Percentiles rank a stretch among this genome's conserved stretches.
Evolutionary conservation across 2,888 invertebrate species (phyloP).

Genomic region (Parelbella ahira): DNA sequence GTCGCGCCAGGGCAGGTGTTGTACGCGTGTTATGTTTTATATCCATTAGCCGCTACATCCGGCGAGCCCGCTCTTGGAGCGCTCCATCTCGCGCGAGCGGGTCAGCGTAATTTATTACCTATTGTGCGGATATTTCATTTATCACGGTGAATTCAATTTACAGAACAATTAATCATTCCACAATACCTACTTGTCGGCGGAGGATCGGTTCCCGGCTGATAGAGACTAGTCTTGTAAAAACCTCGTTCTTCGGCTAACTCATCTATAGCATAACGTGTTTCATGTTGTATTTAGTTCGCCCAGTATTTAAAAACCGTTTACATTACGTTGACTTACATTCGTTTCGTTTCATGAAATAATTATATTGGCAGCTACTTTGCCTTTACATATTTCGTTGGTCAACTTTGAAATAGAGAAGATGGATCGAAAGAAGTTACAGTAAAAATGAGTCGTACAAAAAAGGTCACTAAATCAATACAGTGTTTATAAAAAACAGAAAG

Average conservation of each 20-base stretch:
- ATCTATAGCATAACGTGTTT: too few species aligned
- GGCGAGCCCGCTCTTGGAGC: slow-evolving; percentile 66
- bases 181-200: slow-evolving; percentile 76
- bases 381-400: too few species aligned
- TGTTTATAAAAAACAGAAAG: slow-evolving; percentile 12
- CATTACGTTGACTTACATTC: too few species aligned
- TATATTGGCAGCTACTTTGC: too few species aligned
- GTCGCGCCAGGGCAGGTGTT: slow-evolving; percentile 58
- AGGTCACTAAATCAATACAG: slow-evolving; percentile 46
- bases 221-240: slow-evolving; percentile 30
- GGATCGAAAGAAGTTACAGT: too few species aligned
- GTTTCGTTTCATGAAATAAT: too few species aligned
- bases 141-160: slow-evolving; percentile 80
- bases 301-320: too few species aligned
- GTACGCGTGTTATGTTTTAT: slow-evolving; percentile 65
- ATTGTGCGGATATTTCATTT: slow-evolving; percentile 80
- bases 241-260: too few species aligned
- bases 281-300: too few species aligned
- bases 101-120: slow-evolving; percentile 80
- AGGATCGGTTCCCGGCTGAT: slow-evolving; percentile 56
- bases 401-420: too few species aligned
- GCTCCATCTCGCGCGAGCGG: slow-evolving; percentile 75
- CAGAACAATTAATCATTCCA: slow-evolving; percentile 79
- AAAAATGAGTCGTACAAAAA: too few species aligned
- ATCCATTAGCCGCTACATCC: slow-evolving; percentile 64